A percentile compares a stretch with the other conserved stretches of the same genome.
These are phyloP conservation scores for Yponomeuta malinellus DNA, from an alignment of 2,888 invertebrate species.

Conservation along the genomic window DNA sequence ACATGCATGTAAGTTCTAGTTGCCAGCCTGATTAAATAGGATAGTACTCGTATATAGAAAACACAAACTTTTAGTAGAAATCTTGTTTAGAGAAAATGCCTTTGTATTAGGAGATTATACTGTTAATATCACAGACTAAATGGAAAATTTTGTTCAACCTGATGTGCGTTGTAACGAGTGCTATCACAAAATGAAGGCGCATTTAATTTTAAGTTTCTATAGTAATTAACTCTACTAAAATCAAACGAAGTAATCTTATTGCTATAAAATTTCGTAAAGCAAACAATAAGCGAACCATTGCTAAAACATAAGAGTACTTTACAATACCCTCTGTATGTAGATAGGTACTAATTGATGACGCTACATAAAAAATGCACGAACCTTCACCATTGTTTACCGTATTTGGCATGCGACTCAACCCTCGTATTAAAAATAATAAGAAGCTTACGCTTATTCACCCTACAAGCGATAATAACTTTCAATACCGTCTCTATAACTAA, in stretches of 20 bases:
- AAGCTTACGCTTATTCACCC: conserved; percentile 23
- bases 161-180: conserved; percentile 4
- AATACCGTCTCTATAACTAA: conserved; percentile 9
- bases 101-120: not conserved
- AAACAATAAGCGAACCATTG: conserved; percentile 60
- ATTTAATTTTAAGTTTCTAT: not conserved
- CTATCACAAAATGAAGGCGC: conserved; percentile 4
- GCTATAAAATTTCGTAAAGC: conserved; percentile 58
- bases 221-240: conserved; percentile 44
- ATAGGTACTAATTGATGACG: conserved; percentile 20
- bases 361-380: conserved; percentile 46
- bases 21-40: not conserved
- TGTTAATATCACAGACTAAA: not conserved
- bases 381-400: conserved; percentile 56
- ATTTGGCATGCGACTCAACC: conserved; percentile 61
- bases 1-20: not conserved
- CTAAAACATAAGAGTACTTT: conserved; percentile 40
- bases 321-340: conserved; percentile 25
- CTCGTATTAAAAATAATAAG: conserved; percentile 29
- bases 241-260: conserved; percentile 51
- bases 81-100: conserved; percentile 2
- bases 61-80: conserved; percentile 1
- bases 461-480: conserved; percentile 35
- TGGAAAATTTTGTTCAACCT: not conserved
- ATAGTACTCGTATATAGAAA: conserved; percentile 3